A percentile compares a stretch with the other conserved stretches of the same genome.
These are phyloP conservation scores for Meteorus colon DNA, from an alignment of 2,888 invertebrate genomes.

Conservation along the genomic window DNA sequence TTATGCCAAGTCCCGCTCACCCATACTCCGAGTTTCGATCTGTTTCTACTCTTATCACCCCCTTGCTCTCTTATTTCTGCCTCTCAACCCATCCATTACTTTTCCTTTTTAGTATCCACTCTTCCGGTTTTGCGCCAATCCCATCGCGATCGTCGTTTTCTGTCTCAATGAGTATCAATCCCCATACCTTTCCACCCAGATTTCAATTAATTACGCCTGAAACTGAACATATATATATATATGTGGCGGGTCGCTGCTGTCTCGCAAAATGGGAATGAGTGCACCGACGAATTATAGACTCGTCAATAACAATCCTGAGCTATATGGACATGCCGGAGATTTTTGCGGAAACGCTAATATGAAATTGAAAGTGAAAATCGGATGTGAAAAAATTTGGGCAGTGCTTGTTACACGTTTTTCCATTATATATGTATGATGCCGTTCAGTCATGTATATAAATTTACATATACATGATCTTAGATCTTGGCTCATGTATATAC, in stretches of 20 bases:
- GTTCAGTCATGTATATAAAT: too few species aligned
- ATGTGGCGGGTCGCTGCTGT: not conserved
- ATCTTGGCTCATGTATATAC: too few species aligned
- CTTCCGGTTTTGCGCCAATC: conserved; percentile 51
- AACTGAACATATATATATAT: not conserved
- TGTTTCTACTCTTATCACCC: conserved; percentile 10
- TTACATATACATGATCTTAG: too few species aligned
- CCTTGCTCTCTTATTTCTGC: conserved; percentile 35
- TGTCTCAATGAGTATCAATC: not conserved
- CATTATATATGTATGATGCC: too few species aligned
- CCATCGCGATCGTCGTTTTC: conserved; percentile 19
- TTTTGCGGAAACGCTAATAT: too few species aligned
- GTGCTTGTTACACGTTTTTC: too few species aligned
- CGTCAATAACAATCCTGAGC: too few species aligned
- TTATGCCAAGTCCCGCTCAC: conserved; percentile 55
- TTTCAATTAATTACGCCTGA: conserved; percentile 64
- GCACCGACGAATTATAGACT: conserved; percentile 18
- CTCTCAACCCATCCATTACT: conserved; percentile 2
- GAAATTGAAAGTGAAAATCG: too few species aligned
- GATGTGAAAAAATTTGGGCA: too few species aligned
- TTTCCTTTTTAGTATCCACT: not conserved
- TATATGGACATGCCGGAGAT: too few species aligned
- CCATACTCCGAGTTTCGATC: conserved; percentile 45
- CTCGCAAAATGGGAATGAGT: conserved; percentile 22
- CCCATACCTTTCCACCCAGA: conserved; percentile 59